Conservation (phyloP, 2,113 vertebrate genomes). For the Coregonus clupeaformis region DNA sequence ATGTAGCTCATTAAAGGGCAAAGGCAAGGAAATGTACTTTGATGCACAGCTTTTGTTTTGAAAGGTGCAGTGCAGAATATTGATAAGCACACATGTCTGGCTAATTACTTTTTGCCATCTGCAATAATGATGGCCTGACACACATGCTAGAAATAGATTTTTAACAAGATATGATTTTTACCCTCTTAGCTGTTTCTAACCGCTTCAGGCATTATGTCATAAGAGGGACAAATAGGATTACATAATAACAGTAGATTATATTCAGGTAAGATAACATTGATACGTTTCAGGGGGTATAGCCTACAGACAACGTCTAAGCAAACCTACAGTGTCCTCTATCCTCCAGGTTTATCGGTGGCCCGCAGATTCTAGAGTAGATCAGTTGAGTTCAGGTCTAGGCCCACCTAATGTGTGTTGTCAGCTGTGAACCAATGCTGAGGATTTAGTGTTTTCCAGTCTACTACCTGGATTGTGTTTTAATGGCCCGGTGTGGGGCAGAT, state of each 20-base stretch:
- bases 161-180: background rate
- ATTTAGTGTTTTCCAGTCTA: constrained; percentile 39
- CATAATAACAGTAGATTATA: background rate
- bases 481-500: constrained; percentile 21
- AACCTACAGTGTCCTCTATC: no score
- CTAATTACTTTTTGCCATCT: constrained; percentile 47
- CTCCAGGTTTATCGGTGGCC: background rate
- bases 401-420: constrained; percentile 30
- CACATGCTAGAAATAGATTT: background rate
- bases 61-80: constrained; percentile 20
- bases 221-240: background rate
- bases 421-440: constrained; percentile 14
- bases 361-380: constrained; percentile 11
- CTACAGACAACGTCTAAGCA: background rate
- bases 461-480: constrained; percentile 37
- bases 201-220: background rate
- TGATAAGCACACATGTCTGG: constrained; percentile 46
- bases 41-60: constrained; percentile 38
- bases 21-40: constrained; percentile 57
- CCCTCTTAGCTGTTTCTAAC: background rate
- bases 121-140: constrained; percentile 17
- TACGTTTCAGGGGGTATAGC: background rate
- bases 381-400: constrained; percentile 16
- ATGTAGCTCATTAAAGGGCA: constrained; percentile 59
- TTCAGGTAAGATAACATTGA: background rate